Base-by-base conservation (phyloP, 2,113 vertebrate genomes). In the Delphinapterus leucas region DNA sequence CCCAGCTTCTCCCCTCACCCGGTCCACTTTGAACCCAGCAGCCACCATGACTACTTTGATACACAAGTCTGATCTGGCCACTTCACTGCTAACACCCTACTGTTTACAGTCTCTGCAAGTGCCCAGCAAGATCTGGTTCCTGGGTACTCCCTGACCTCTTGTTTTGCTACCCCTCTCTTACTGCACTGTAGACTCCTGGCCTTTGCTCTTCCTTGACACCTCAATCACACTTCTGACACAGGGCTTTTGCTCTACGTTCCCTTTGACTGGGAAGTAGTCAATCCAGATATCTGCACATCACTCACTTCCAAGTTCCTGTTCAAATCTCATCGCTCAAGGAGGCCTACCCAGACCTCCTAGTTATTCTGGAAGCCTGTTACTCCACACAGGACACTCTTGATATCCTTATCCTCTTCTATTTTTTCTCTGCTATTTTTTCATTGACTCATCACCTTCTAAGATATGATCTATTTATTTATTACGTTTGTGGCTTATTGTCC, bases 391-490 rank as follows among this genome's bases (percentile, higher is more conserved):
- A 3, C 0, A 13, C 21, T 63, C 21, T 33, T 23, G 65, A 65
- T 31, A 15, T 49, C 53, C 65, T 73, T 41, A 8, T 44, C 6
- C 23, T 23, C 0, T 41, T 70, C 49, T n/a, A 36, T 60, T 17
- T 87, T 55, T 67, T 18, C 3, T 44, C 53, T 49, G 13, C 4
- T 2, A 65, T 20, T n/a, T 26, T 60, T 67, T 21, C 53, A 9
- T 0, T 25, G 36, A 49, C 17, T 61, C 23, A 14, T n/a, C 33
- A 17, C 25, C 15, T 41, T 65, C 60, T 33, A 68, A 15, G 70
- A 9, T 76, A 38, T 0, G n/a, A 38, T 6, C 61, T 21, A 10
- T 49, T 33, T 14, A 3, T 20, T n/a, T 33, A 31, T 3, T 12
- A 4, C 2, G 4, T 33, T 33, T 49, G 14, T 47, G 49, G 6